Conservation (phyloP, 1,140 invertebrate species). For the Drosophila lacertosa region DNA sequence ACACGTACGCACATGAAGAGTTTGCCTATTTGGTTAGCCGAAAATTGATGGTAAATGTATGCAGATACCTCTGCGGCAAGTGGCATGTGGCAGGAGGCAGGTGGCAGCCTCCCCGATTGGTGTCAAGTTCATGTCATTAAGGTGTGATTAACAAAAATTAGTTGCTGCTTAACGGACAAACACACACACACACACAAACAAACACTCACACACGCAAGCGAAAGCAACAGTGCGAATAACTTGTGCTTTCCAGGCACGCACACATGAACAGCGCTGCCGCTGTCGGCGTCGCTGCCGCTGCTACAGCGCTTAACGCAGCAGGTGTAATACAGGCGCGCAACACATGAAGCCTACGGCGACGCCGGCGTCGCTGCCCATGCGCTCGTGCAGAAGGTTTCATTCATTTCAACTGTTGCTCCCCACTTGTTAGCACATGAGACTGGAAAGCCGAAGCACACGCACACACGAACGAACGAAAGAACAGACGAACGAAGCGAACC, state of each 20-base stretch:
- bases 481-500: not conserved
- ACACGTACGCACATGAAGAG: conserved; percentile 13
- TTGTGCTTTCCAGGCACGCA: conserved; percentile 50
- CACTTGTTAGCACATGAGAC: conserved; percentile 74
- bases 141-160: conserved; percentile 82
- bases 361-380: conserved; percentile 31
- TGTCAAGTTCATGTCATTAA: conserved; percentile 81
- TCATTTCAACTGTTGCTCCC: conserved; percentile 80
- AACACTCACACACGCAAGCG: not conserved
- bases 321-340: conserved; percentile 64
- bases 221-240: conserved; percentile 57
- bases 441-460: conserved; percentile 28
- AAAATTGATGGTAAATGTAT: conserved; percentile 60
- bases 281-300: conserved; percentile 1
- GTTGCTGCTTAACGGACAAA: conserved; percentile 66
- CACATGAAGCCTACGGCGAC: conserved; percentile 54
- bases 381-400: conserved; percentile 54
- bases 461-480: not conserved
- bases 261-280: conserved; percentile 47
- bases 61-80: conserved; percentile 41
- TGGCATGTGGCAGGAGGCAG: too few species aligned
- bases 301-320: conserved; percentile 22
- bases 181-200: conserved; percentile 26
- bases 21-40: conserved; percentile 49
- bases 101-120: conserved; percentile 42